phyloP scores from a whole-genome alignment of 2,797 vertebrate genomes.

The Centropyge bicolor region DNA sequence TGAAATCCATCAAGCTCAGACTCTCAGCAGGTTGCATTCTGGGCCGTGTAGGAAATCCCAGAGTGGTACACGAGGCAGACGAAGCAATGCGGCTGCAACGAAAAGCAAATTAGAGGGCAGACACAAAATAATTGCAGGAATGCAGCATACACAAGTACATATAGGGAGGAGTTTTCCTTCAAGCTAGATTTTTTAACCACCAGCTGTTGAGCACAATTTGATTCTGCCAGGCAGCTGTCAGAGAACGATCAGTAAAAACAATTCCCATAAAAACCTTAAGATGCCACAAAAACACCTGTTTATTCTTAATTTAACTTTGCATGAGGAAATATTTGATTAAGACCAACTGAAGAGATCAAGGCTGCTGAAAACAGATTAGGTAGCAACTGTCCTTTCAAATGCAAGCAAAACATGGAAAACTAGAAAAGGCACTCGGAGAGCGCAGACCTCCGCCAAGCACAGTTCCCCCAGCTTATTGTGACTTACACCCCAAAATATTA shows the following conservation, averaged over 20 bases:
- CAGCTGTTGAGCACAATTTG: conserved; percentile 39
- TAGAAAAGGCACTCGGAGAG: too few species aligned
- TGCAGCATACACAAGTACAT: conserved; percentile 19
- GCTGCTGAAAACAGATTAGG: neutral
- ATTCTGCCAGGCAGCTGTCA: neutral
- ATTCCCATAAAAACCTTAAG: neutral
- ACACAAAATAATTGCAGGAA: conserved; percentile 34
- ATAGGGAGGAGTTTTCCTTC: conserved; percentile 29
- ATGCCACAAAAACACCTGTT: neutral
- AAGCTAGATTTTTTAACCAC: conserved; percentile 21
- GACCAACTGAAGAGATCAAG: neutral
- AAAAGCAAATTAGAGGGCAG: conserved; percentile 57
- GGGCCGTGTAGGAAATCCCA: conserved; percentile 30
- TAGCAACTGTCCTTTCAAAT: conserved; percentile 15
- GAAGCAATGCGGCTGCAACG: conserved; percentile 22
- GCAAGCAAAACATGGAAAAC: neutral
- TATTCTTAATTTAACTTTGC: neutral
- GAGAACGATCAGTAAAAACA: neutral
- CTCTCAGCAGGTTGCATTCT: conserved; percentile 52
- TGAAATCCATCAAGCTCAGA: conserved; percentile 51
- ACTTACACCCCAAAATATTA: too few species aligned
- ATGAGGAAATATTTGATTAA: neutral
- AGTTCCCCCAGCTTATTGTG: too few species aligned
- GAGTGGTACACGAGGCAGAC: conserved; percentile 4
- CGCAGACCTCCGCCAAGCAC: too few species aligned